Evolutionary conservation across 2,888 invertebrate genomes (phyloP).

Genomic region (Ecdyonurus torrentis): DNA sequence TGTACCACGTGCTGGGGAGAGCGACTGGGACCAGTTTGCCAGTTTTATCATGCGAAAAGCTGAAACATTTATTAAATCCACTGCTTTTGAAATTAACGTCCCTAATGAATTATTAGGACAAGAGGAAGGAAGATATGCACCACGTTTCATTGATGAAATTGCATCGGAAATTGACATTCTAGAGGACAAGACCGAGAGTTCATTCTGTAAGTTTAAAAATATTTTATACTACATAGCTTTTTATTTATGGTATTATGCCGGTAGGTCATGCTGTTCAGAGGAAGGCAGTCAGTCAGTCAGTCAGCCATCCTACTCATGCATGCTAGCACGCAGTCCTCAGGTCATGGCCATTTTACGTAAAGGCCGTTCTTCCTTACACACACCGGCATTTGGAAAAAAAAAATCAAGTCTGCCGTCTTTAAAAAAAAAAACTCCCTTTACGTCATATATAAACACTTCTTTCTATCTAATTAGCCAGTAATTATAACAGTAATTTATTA

Average conservation of each 20-base stretch:
- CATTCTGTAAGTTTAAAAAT: constrained; percentile 69
- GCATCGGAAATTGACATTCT: constrained; percentile 66
- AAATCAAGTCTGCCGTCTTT: too few species aligned
- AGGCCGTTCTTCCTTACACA: too few species aligned
- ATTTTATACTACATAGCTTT: too few species aligned
- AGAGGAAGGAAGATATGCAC: constrained; percentile 56
- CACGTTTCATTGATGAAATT: constrained; percentile 68
- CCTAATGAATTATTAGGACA: constrained; percentile 44
- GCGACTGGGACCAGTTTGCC: constrained; percentile 65
- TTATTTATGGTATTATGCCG: too few species aligned
- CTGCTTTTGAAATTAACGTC: constrained; percentile 54
- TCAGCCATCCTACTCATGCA: too few species aligned
- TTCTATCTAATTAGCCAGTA: too few species aligned
- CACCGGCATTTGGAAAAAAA: too few species aligned
- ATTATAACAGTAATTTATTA: too few species aligned
- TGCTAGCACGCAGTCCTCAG: neutral
- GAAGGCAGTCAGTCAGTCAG: too few species aligned
- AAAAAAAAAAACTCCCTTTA: too few species aligned
- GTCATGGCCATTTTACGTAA: neutral
- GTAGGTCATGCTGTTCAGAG: too few species aligned
- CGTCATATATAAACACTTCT: too few species aligned
- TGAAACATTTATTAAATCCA: constrained; percentile 61
- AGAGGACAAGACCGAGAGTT: constrained; percentile 62
- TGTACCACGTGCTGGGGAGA: constrained; percentile 50
- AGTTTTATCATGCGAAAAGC: constrained; percentile 60